Evolutionary conservation across 2,113 vertebrate genomes (phyloP).

Genomic region (Ibidorhyncha struthersii): DNA sequence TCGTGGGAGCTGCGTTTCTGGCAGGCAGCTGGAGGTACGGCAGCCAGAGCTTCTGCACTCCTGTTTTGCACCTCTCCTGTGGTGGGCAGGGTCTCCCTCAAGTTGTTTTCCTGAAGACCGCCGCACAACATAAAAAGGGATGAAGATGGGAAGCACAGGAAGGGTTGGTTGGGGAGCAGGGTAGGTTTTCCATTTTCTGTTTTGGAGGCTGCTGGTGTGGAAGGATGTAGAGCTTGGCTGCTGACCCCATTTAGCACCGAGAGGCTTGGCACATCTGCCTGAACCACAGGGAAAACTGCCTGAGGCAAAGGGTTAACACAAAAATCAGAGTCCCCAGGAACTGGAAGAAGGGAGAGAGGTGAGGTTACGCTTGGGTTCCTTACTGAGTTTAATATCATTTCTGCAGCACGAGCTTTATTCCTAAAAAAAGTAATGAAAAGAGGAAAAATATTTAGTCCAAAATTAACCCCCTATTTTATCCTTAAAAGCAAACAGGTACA

Average conservation of each 20-base stretch:
- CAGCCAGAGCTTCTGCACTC: not conserved
- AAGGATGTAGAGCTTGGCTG: not conserved
- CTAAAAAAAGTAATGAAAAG: conserved; percentile 34
- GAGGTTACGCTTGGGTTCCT: not conserved
- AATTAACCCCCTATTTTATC: not conserved
- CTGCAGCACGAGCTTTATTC: not conserved
- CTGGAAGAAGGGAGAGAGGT: conserved; percentile 39
- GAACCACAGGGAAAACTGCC: conserved; percentile 37
- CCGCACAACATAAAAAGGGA: conserved; percentile 86
- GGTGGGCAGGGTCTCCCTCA: not conserved
- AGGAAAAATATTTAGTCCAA: not conserved
- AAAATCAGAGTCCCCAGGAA: conserved; percentile 72
- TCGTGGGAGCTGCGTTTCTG: conserved; percentile 59
- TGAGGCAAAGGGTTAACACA: conserved; percentile 50
- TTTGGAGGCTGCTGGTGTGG: not conserved
- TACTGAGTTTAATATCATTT: not conserved
- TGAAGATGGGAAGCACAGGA: conserved; percentile 85
- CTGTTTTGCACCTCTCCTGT: not conserved
- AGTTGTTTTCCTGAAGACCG: conserved; percentile 35
- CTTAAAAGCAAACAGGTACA: not conserved
- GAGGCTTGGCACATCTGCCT: conserved; percentile 30
- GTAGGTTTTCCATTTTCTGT: conserved; percentile 39
- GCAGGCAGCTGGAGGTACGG: not conserved
- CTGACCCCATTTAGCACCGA: conserved; percentile 3
- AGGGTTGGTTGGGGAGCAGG: conserved; percentile 52